Evolutionary conservation across 2,797 vertebrate species (phyloP), one percentile per base, ranked within the genome.

Genomic region (Lemur catta): DNA sequence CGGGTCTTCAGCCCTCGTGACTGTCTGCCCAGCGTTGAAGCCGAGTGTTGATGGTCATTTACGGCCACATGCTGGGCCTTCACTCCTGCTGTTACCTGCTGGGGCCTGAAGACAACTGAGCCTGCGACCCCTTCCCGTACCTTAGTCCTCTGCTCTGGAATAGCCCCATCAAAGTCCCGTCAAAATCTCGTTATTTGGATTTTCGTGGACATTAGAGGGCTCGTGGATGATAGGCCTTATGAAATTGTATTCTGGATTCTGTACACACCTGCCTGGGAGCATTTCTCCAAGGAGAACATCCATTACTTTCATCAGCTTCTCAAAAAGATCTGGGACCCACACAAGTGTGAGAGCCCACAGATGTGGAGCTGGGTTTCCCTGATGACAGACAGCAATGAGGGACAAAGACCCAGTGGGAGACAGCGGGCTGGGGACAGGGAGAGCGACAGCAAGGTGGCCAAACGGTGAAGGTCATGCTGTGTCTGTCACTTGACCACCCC

Each of bases 401-500:
- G 61, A 55, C 46, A 69, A 48, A 86, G 86, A 75, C 46, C 46
- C n/a, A 10, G 17, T 15, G 46, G 35, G 43, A 59, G 76, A 38
- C 26, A 22, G 20, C 4, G 4, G 35, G 41, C 12, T 12, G 4
- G 30, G 74, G 20, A 6, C 0, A 0, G 33, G n/a, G 17, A 35
- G 18, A 26, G 26, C 20, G 4, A 20, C 59, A 26, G 9, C 55
- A 69, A 65, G 46, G 57, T n/a, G 15, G 33, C 59, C 65, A 10
- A 3, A 35, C 0, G 4, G 15, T 1, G 8, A 43, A 2, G 18
- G 38, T 22, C 0, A 1, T 1, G 4, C 74, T 5, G 3, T 7
- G 18, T 30, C 59, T 57, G 11, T 41, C 43, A 1, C 33, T 11
- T 17, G 52, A 41, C 20, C 3, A 35, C 4, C 14, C 28, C 6